A percentile compares a stretch with the other conserved stretches of the same genome.
phyloP scores from a whole-genome alignment of 2,888 invertebrate genomes.

The Physocephala rufipes region DNA sequence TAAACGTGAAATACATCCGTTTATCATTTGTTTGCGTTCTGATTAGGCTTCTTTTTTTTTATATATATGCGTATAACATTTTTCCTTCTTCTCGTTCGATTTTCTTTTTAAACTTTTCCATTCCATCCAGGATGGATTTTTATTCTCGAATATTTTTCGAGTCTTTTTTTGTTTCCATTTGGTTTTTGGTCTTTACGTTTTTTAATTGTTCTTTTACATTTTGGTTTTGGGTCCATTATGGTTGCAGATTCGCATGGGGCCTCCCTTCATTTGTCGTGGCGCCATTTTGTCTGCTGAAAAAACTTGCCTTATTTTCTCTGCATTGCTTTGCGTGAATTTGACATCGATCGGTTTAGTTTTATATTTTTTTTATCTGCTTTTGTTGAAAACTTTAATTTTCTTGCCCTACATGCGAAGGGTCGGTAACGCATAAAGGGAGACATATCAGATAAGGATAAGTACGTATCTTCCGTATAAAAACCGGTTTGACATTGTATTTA shows the following conservation, averaged over 20 bases:
- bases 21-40: not conserved
- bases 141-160: not conserved
- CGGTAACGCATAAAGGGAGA: no score
- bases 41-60: not conserved
- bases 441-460: no score
- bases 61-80: not conserved
- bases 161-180: not conserved
- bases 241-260: no score
- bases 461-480: no score
- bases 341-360: slow-evolving; percentile 28
- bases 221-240: no score
- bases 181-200: not conserved
- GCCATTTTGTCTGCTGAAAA: slow-evolving; percentile 34
- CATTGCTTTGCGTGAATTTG: slow-evolving; percentile 5
- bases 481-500: no score
- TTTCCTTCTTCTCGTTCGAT: not conserved
- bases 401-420: slow-evolving; percentile 9
- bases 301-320: not conserved
- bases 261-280: no score
- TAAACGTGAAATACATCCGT: not conserved
- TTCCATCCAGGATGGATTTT: not conserved
- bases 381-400: slow-evolving; percentile 21
- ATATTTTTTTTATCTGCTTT: not conserved
- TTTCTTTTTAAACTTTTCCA: not conserved
- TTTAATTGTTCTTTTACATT: slow-evolving; percentile 1